These are phyloP conservation scores for Montipora sp. DNA, from an alignment of 64 coral and sea anemone genomes.

Conservation along the genomic window DNA sequence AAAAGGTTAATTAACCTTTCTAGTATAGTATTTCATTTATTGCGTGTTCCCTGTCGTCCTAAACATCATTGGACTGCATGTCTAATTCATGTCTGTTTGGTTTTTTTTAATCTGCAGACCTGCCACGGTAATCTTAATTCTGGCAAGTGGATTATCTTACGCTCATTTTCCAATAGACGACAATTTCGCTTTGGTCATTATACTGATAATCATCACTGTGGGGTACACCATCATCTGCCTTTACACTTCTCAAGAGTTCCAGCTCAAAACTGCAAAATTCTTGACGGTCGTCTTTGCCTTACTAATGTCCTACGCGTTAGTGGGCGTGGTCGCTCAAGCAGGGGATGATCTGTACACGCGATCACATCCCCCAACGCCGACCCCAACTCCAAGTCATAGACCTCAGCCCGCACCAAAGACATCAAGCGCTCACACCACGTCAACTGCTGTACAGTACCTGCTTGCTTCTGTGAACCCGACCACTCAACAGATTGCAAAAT, in stretches of 20 bases:
- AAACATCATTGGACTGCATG: neutral
- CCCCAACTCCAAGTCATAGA: neutral
- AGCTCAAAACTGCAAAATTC: conserved; percentile 81
- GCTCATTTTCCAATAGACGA: conserved; percentile 11
- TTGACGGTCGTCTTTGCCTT: conserved; percentile 80
- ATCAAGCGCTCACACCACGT: too few relatives aligned
- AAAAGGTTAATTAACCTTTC: too few relatives aligned
- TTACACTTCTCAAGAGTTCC: conserved; percentile 79
- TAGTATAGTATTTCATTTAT: too few relatives aligned
- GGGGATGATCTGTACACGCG: conserved; percentile 58
- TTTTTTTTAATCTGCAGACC: conserved; percentile 69
- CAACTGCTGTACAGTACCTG: too few relatives aligned
- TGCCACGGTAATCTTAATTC: conserved; percentile 88
- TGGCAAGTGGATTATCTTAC: conserved; percentile 70
- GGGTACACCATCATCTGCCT: conserved; percentile 78
- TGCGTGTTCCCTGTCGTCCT: too few relatives aligned
- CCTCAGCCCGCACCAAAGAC: neutral
- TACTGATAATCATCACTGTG: conserved; percentile 59
- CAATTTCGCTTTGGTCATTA: neutral
- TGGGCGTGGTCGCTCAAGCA: conserved; percentile 80
- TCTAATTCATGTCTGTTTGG: neutral
- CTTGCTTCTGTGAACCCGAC: too few relatives aligned
- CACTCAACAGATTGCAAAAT: neutral
- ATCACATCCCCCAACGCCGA: neutral
- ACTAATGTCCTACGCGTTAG: conserved; percentile 76